A percentile compares a stretch with the other conserved stretches of the same genome.
Evolutionary conservation across 1,140 invertebrate genomes (phyloP).

Genomic region (Diabrotica undecimpunctata): DNA sequence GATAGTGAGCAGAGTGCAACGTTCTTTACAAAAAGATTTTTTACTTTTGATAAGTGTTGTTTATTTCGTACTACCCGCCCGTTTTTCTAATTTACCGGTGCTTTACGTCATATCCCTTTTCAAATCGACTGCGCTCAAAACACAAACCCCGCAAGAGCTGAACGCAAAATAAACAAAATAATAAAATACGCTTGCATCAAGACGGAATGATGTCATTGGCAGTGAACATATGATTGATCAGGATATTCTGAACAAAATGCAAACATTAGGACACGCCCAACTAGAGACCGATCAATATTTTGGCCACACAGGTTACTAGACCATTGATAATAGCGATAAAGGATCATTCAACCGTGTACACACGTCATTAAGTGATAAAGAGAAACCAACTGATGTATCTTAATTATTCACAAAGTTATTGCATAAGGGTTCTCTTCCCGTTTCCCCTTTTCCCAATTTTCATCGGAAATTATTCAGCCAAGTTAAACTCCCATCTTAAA

Average conservation of each 20-base stretch:
- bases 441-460: background rate
- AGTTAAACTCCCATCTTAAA: background rate
- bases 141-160: background rate
- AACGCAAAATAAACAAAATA: background rate
- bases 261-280: constrained; percentile 12
- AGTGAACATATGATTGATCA: constrained; percentile 11
- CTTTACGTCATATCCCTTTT: background rate
- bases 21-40: background rate
- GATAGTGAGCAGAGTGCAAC: too few species aligned
- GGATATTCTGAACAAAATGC: constrained; percentile 1
- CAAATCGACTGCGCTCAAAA: background rate
- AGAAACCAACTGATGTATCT: background rate
- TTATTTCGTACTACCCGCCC: background rate
- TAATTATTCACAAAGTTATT: background rate
- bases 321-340: constrained; percentile 4
- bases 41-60: background rate
- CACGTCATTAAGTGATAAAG: background rate
- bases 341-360: constrained; percentile 4
- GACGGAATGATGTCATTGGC: constrained; percentile 4
- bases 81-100: background rate
- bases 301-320: constrained; percentile 10
- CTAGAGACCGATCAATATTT: constrained; percentile 12
- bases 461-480: background rate
- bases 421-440: background rate
- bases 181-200: background rate